phyloP scores from a whole-genome alignment of 2,113 vertebrate genomes.

The Nycticebus coucang region DNA sequence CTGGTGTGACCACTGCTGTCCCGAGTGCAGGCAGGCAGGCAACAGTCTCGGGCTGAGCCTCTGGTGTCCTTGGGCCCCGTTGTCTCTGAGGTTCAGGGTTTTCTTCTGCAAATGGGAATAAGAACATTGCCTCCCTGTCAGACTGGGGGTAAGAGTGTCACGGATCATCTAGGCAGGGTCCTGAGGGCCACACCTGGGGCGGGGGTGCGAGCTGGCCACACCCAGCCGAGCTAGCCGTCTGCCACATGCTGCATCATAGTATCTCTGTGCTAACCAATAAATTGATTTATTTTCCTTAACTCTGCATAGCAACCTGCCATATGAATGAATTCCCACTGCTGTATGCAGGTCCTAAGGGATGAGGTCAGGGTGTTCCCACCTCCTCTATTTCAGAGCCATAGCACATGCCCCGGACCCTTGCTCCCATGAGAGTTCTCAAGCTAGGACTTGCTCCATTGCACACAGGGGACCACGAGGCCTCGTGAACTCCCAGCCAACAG shows the following conservation, averaged over 20 bases:
- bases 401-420: background rate
- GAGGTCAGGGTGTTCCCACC: background rate
- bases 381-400: background rate
- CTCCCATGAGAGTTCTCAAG: background rate
- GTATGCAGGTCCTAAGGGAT: background rate
- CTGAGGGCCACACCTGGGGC: background rate
- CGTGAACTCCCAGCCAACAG: background rate
- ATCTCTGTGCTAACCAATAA: fast-evolving
- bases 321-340: background rate
- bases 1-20: too few species aligned
- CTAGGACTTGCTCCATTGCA: background rate
- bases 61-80: background rate
- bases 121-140: background rate
- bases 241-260: background rate
- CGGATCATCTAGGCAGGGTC: background rate
- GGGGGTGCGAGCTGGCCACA: too few species aligned
- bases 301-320: fast-evolving
- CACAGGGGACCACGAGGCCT: fast-evolving
- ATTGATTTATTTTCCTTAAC: background rate
- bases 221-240: too few species aligned
- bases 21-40: background rate
- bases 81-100: background rate
- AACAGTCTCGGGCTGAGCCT: background rate
- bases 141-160: background rate
- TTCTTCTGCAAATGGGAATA: background rate